Evolutionary conservation across 2,797 vertebrate genomes (phyloP).

Genomic region (Agapornis canus): DNA sequence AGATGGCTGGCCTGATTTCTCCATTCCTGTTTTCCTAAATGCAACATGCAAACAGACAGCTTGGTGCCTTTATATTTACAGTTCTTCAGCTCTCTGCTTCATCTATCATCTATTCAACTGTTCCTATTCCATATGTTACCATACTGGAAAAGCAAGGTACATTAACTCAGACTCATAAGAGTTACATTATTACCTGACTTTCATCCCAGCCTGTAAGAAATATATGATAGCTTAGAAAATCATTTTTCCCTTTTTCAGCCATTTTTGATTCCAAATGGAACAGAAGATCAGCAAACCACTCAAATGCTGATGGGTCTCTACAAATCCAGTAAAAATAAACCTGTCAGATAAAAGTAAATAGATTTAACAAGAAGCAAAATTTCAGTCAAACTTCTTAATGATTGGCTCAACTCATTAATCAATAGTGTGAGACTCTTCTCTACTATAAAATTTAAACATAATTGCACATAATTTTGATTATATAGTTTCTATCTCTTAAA

Average conservation of each 20-base stretch:
- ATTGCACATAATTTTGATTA: background rate
- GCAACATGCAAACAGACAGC: background rate
- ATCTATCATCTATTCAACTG: conserved; percentile 57
- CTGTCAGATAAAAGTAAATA: conserved; percentile 71
- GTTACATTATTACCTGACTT: conserved; percentile 79
- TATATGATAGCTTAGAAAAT: conserved; percentile 81
- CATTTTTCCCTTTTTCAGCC: conserved; percentile 72
- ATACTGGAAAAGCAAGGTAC: conserved; percentile 63
- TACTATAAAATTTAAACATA: conserved; percentile 9
- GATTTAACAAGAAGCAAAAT: conserved; percentile 19
- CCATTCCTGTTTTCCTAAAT: conserved; percentile 9
- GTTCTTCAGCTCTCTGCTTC: conserved; percentile 11
- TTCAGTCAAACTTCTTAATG: conserved; percentile 1
- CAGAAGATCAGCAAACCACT: conserved; percentile 84
- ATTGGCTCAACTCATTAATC: conserved; percentile 1
- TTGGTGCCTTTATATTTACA: conserved; percentile 22
- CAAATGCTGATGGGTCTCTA: conserved; percentile 80
- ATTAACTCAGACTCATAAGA: conserved; percentile 36
- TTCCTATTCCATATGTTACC: conserved; percentile 46
- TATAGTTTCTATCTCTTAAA: conserved; percentile 1
- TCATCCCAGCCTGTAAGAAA: conserved; percentile 84
- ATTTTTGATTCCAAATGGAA: conserved; percentile 79
- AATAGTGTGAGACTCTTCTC: background rate
- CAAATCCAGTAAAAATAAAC: conserved; percentile 87
- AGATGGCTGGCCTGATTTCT: background rate